A percentile compares a stretch with the other conserved stretches of the same genome.
phyloP scores from a whole-genome alignment of 2,888 invertebrate genomes.

The Archips crataeganus region DNA sequence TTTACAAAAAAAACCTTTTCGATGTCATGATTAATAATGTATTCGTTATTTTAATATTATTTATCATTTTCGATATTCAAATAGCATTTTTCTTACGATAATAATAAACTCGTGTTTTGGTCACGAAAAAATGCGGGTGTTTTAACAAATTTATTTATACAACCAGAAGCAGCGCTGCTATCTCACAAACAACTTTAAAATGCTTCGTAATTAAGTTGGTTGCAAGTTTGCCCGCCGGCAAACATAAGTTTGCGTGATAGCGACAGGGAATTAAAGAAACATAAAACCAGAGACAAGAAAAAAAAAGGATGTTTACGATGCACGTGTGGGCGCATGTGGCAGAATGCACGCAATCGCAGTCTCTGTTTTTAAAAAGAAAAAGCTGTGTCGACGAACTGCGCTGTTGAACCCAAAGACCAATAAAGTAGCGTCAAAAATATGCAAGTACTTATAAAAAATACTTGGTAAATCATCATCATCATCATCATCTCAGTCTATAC shows the following conservation, averaged over 20 bases:
- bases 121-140: not conserved
- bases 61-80: no score
- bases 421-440: not conserved
- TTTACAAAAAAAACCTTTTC: no score
- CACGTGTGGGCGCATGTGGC: slow-evolving; percentile 58
- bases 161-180: not conserved
- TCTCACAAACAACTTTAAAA: not conserved
- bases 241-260: not conserved
- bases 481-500: no score
- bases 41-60: no score
- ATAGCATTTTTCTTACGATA: no score
- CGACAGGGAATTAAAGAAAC: slow-evolving; percentile 15
- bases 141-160: not conserved
- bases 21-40: no score
- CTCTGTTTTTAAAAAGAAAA: slow-evolving; percentile 48
- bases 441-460: not conserved
- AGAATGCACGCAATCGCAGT: slow-evolving; percentile 66
- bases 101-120: not conserved
- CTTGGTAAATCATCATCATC: no score
- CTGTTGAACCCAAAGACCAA: not conserved
- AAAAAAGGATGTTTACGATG: slow-evolving; percentile 14
- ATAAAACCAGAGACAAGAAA: slow-evolving; percentile 18
- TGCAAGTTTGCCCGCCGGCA: not conserved
- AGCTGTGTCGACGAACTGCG: slow-evolving; percentile 12
- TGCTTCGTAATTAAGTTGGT: no score